Evolutionary conservation across 2,797 vertebrate species (phyloP).

Genomic region (Enteromius anoplus): DNA sequence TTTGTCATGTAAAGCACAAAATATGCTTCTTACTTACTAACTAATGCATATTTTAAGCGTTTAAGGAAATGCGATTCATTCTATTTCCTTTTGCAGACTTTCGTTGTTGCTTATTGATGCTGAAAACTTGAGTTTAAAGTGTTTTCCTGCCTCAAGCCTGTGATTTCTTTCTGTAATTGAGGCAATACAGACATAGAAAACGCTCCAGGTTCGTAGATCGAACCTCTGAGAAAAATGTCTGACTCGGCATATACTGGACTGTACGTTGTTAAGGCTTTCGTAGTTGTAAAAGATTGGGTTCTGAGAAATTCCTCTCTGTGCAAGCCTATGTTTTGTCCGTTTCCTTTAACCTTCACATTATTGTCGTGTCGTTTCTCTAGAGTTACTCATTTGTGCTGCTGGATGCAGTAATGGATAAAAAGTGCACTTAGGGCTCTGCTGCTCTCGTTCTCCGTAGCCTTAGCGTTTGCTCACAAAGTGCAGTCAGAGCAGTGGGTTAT

Average conservation of each 20-base stretch:
- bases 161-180: neutral
- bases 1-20: neutral
- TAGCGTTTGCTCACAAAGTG: constrained; percentile 64
- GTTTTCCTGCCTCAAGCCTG: neutral
- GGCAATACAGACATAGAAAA: neutral
- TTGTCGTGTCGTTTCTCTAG: constrained; percentile 29
- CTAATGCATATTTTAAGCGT: neutral
- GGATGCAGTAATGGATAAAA: constrained; percentile 44
- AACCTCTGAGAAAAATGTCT: constrained; percentile 17
- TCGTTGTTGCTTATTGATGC: neutral
- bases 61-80: neutral
- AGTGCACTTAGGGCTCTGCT: constrained; percentile 41
- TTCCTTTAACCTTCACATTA: constrained; percentile 51
- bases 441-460: constrained; percentile 32
- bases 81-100: neutral
- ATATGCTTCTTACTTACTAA: neutral
- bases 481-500: constrained; percentile 70
- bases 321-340: constrained; percentile 30
- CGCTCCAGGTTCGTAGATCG: neutral
- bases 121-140: neutral
- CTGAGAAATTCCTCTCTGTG: constrained; percentile 29
- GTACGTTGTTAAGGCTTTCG: constrained; percentile 29
- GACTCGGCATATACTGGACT: constrained; percentile 14
- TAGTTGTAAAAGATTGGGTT: constrained; percentile 30
- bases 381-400: constrained; percentile 32